Conservation (phyloP, 2,113 vertebrate species). For the Ranitomeya variabilis region DNA sequence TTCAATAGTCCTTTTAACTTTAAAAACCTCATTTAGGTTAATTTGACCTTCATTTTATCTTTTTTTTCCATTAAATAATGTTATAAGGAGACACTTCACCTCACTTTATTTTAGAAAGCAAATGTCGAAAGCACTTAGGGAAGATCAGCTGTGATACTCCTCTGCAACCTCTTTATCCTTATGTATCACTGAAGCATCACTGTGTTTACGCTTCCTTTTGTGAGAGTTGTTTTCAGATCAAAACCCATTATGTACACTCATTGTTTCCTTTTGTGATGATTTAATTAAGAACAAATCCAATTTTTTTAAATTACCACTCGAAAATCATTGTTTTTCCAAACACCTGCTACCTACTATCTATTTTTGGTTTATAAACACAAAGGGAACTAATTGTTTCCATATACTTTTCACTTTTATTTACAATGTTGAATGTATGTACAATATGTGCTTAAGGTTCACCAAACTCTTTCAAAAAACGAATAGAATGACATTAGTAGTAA, state of each 20-base stretch:
- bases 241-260: neutral
- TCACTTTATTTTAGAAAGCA: constrained; percentile 16
- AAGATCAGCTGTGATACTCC: constrained; percentile 24
- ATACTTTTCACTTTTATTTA: neutral
- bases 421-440: neutral
- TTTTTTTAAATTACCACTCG: constrained; percentile 8
- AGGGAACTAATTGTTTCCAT: neutral
- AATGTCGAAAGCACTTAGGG: constrained; percentile 7
- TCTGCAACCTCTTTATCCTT: neutral
- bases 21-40: neutral
- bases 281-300: constrained; percentile 30
- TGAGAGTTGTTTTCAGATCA: neutral
- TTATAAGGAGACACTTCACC: constrained; percentile 6
- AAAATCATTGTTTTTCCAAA: constrained; percentile 14
- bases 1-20: neutral
- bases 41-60: neutral
- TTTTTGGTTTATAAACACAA: constrained; percentile 15
- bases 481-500: neutral
- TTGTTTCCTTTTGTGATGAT: constrained; percentile 20
- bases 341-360: constrained; percentile 17
- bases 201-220: constrained; percentile 4
- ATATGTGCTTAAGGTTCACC: neutral
- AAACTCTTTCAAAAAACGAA: neutral
- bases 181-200: constrained; percentile 22
- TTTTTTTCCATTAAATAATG: neutral